Conservation (phyloP, 2,113 vertebrate species). For the Nyctibius bracteatus region DNA sequence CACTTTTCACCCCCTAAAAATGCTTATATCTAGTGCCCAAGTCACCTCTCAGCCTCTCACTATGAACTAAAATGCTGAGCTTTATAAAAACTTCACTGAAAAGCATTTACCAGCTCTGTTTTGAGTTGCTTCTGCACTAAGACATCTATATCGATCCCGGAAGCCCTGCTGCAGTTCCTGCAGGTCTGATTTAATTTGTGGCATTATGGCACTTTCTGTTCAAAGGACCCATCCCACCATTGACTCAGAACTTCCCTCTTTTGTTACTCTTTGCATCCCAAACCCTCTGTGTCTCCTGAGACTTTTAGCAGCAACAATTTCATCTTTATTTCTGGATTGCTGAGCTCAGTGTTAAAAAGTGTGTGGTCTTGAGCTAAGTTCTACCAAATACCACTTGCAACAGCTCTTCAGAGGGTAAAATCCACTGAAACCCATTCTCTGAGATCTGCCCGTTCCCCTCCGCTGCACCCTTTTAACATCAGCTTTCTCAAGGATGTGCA, state of each 20-base stretch:
- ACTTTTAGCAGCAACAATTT: not conserved
- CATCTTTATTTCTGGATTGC: not conserved
- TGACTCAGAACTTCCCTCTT: not conserved
- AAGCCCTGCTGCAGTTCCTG: not conserved
- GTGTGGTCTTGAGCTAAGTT: not conserved
- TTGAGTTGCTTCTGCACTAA: not conserved
- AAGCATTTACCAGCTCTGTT: not conserved
- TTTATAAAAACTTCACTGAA: not conserved
- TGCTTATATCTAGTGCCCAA: not conserved
- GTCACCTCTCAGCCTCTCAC: not conserved
- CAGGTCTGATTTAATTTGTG: not conserved
- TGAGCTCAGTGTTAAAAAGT: not conserved
- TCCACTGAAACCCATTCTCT: not conserved
- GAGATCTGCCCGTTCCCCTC: not conserved
- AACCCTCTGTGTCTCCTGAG: not conserved
- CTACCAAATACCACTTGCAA: not conserved
- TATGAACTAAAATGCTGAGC: not conserved
- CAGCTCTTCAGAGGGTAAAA: not conserved
- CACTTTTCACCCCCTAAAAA: not conserved
- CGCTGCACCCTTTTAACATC: not conserved
- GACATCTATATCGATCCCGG: not conserved
- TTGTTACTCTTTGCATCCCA: not conserved
- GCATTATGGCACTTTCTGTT: not conserved
- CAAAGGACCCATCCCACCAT: not conserved
- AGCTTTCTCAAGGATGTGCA: not conserved